Evolutionary conservation across 1,140 invertebrate species (phyloP).

Genomic region (Musca vetustissima): DNA sequence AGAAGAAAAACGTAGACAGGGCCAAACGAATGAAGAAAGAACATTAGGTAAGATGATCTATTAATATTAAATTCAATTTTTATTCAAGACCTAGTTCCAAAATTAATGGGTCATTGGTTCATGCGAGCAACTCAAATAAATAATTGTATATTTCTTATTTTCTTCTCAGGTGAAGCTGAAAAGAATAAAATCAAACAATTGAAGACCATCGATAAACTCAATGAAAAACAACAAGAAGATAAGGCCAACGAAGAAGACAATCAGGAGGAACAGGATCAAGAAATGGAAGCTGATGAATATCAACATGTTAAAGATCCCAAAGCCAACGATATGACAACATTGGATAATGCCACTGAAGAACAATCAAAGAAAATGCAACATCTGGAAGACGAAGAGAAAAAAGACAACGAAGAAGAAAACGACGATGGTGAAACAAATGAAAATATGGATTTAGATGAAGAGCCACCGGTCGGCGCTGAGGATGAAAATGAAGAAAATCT

Average conservation of each 20-base stretch:
- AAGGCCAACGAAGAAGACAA: conserved; percentile 58
- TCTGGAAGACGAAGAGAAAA: conserved; percentile 58
- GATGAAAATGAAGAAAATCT: conserved; percentile 57
- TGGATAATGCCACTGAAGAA: conserved; percentile 78
- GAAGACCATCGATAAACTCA: conserved; percentile 60
- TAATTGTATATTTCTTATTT: background rate
- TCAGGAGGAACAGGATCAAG: conserved; percentile 54
- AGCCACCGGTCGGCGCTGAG: conserved; percentile 23
- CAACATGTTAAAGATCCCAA: conserved; percentile 84
- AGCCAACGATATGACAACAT: conserved; percentile 62
- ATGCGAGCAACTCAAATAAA: no score
- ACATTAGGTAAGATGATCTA: conserved; percentile 60
- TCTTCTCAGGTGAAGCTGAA: conserved; percentile 52
- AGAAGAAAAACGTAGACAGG: conserved; percentile 48
- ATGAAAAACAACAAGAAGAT: conserved; percentile 58
- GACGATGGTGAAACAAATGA: conserved; percentile 61
- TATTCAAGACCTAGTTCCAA: no score
- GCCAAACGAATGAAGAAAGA: conserved; percentile 61
- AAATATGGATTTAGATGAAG: conserved; percentile 48
- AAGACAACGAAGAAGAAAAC: conserved; percentile 61
- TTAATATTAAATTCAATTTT: no score
- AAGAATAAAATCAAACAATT: conserved; percentile 61
- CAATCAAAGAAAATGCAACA: conserved; percentile 75
- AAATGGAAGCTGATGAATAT: conserved; percentile 64
- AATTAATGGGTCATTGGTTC: no score